These are phyloP conservation scores for Lepus europaeus DNA, from an alignment of 2,113 vertebrate genomes.

Conservation along the genomic window DNA sequence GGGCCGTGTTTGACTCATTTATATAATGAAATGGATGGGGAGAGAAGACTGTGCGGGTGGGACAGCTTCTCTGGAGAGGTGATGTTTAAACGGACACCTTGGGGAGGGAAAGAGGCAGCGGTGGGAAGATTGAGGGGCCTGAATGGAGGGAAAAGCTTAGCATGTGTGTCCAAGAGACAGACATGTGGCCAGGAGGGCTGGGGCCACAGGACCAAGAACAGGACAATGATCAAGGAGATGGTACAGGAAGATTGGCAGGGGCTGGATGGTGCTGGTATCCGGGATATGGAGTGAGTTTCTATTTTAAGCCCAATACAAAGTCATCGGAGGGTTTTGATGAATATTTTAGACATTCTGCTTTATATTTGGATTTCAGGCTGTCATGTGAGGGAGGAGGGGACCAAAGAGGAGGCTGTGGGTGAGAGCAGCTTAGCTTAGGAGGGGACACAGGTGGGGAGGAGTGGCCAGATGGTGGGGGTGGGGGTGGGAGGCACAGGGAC, in stretches of 20 bases:
- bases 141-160: not conserved
- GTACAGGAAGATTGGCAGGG: not conserved
- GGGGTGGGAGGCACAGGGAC: not conserved
- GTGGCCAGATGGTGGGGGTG: not conserved
- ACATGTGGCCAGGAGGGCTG: not conserved
- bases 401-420: not conserved
- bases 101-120: not conserved
- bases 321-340: constrained; percentile 52
- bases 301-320: constrained; percentile 12
- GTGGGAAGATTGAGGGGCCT: not conserved
- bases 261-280: fast-evolving
- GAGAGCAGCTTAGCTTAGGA: not conserved
- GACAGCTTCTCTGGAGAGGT: not conserved
- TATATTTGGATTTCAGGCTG: constrained; percentile 47
- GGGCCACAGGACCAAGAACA: not conserved
- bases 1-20: not conserved
- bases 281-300: not conserved
- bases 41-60: not conserved
- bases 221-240: not conserved
- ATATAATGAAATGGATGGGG: not conserved
- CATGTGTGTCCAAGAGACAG: not conserved
- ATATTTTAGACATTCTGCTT: constrained; percentile 63
- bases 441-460: not conserved
- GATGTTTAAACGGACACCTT: not conserved
- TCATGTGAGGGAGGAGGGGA: not conserved